Conservation (phyloP, 2,888 invertebrate genomes). For the Neoascia interrupta region DNA sequence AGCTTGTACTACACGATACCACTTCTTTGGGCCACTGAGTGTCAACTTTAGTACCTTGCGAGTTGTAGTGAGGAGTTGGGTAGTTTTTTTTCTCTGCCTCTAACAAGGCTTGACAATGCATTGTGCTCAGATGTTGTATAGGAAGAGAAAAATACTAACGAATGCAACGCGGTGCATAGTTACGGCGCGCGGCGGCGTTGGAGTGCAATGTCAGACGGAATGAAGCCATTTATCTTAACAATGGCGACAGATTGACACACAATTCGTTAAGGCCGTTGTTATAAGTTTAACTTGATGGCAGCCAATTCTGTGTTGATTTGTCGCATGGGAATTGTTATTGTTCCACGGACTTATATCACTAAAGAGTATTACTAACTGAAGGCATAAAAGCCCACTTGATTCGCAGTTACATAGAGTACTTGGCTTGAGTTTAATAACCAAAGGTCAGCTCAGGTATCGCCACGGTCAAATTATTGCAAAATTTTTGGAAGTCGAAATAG, state of each 20-base stretch:
- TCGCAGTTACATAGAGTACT: too few species aligned
- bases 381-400: too few species aligned
- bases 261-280: constrained; percentile 38
- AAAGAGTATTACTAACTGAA: too few species aligned
- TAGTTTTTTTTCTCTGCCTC: constrained; percentile 15
- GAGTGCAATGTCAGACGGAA: constrained; percentile 15
- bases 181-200: constrained; percentile 33
- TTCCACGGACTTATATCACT: too few species aligned
- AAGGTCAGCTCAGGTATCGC: too few species aligned
- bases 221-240: constrained; percentile 56
- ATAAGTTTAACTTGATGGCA: constrained; percentile 14
- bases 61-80: constrained; percentile 15
- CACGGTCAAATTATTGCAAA: too few species aligned
- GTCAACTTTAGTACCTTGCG: constrained; percentile 35
- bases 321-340: too few species aligned
- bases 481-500: too few species aligned
- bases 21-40: constrained; percentile 22
- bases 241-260: constrained; percentile 55
- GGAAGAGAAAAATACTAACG: too few species aligned
- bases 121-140: constrained; percentile 9
- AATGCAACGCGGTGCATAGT: not conserved
- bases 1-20: constrained; percentile 6
- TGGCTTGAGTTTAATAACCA: too few species aligned
- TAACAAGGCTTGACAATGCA: constrained; percentile 56
- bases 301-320: not conserved